Percentiles rank a stretch among this genome's conserved stretches.
Conservation (phyloP, 35 echinoderm and acorn worm genomes). For the Strongylocentrotus purpuratus region DNA sequence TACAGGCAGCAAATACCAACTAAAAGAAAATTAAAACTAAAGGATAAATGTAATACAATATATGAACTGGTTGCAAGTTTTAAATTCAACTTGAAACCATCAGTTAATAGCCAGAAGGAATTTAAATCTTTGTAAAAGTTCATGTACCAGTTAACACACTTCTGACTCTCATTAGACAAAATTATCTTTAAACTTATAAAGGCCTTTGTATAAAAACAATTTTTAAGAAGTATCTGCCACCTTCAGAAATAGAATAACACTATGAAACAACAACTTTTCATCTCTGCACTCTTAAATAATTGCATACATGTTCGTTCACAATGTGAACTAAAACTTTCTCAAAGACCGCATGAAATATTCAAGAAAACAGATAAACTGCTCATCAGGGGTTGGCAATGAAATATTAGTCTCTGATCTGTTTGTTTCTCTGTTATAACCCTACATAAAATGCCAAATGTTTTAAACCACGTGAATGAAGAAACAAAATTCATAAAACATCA, state of each 20-base stretch:
- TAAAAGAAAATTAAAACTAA: too few species aligned
- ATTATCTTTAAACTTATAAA: background rate
- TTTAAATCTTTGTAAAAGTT: too few species aligned
- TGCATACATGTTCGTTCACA: background rate
- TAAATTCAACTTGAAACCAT: too few species aligned
- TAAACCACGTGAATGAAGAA: background rate
- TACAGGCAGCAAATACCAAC: too few species aligned
- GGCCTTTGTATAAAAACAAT: background rate
- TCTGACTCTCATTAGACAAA: too few species aligned
- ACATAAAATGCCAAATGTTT: background rate
- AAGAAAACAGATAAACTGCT: background rate
- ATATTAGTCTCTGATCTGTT: background rate
- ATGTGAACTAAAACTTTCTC: background rate
- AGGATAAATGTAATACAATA: too few species aligned
- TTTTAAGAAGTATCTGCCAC: background rate
- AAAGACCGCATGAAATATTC: background rate
- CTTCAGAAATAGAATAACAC: background rate
- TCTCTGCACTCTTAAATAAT: background rate
- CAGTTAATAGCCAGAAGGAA: too few species aligned
- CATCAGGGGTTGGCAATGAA: background rate
- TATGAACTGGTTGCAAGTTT: too few species aligned
- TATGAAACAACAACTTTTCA: too few species aligned
- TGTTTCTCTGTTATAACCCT: background rate
- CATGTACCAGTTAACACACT: too few species aligned
- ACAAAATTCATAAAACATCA: conserved; percentile 1